phyloP scores from a whole-genome alignment of 1,140 invertebrate genomes.

The Nasonia vitripennis region DNA sequence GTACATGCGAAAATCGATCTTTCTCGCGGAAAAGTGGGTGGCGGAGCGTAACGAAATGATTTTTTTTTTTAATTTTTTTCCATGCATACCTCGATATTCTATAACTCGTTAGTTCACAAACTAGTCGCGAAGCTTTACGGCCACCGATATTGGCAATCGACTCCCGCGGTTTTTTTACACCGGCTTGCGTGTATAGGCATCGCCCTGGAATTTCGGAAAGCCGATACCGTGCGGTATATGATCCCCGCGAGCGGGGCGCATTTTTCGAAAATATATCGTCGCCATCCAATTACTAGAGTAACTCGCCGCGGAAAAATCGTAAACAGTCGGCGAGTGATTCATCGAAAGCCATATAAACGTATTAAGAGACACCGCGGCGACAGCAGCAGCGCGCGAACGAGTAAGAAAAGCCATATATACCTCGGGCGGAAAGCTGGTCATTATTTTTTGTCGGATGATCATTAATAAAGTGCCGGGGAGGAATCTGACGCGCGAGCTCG shows the following conservation, averaged over 20 bases:
- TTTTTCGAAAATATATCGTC: background rate
- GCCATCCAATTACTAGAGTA: background rate
- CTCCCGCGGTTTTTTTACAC: background rate
- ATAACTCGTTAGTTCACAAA: background rate
- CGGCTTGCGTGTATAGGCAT: background rate
- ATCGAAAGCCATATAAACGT: background rate
- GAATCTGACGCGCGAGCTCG: slow-evolving; percentile 25
- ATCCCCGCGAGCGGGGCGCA: too few species aligned
- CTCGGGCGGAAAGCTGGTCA: slow-evolving; percentile 15
- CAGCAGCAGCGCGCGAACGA: slow-evolving; percentile 37
- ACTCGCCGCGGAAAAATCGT: background rate
- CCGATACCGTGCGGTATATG: background rate
- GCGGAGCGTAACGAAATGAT: background rate
- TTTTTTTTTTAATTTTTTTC: background rate
- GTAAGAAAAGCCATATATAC: slow-evolving; percentile 44
- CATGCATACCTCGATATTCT: background rate
- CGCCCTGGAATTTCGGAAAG: background rate
- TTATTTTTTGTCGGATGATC: slow-evolving; percentile 51
- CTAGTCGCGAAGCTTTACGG: background rate
- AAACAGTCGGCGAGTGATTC: background rate
- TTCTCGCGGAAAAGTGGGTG: background rate
- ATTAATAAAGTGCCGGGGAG: slow-evolving; percentile 41
- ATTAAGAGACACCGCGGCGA: background rate
- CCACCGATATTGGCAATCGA: background rate
- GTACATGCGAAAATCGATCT: background rate